Evolutionary conservation across 2,888 invertebrate genomes (phyloP).

Genomic region (Limnephilus lunatus): DNA sequence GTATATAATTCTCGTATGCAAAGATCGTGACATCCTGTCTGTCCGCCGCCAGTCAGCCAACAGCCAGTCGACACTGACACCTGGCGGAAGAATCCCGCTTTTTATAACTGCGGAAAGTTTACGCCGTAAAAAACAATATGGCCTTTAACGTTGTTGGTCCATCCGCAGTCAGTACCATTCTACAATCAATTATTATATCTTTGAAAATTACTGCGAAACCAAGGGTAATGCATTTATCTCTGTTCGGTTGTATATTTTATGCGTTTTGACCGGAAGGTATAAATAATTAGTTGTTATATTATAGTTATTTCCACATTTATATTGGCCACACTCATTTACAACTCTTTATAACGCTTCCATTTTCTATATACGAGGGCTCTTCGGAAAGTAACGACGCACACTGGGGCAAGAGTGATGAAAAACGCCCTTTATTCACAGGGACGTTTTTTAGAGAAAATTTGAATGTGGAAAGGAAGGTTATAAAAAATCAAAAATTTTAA

Average conservation of each 20-base stretch:
- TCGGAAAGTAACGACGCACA: no score
- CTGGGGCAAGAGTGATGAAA: no score
- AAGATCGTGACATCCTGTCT: conserved; percentile 57
- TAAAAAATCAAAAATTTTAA: no score
- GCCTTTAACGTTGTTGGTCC: conserved; percentile 35
- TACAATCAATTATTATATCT: background rate
- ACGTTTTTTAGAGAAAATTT: no score
- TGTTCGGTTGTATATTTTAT: background rate
- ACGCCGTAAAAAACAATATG: conserved; percentile 25
- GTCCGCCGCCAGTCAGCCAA: background rate
- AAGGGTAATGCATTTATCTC: background rate
- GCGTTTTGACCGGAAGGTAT: background rate
- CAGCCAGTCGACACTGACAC: background rate
- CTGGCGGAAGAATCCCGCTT: conserved; percentile 50
- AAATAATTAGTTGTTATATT: background rate
- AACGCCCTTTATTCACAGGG: no score
- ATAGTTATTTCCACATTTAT: background rate
- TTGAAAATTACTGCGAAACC: background rate
- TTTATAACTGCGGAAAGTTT: conserved; percentile 35
- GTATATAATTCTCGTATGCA: conserved; percentile 48
- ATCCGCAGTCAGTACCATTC: conserved; percentile 20
- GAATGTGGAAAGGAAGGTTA: no score
- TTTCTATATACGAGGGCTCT: no score
- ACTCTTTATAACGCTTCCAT: background rate
- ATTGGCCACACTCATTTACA: background rate